Evolutionary conservation across 1,140 invertebrate species (phyloP), one percentile per base, ranked within the genome.

Genomic region (Zaprionus lachaisei): DNA sequence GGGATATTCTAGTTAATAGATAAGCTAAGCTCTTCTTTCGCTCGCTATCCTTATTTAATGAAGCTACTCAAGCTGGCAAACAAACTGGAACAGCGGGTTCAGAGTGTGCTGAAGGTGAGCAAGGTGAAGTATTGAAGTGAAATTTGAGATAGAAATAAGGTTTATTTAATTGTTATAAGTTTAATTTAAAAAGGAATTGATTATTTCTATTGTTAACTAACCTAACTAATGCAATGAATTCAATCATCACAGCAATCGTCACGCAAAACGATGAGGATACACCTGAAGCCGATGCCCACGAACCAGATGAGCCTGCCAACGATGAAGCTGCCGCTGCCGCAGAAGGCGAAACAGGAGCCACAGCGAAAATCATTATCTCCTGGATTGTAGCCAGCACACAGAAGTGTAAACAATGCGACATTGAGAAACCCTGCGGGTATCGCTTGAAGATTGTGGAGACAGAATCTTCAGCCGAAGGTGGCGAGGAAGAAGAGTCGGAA

Each of bases 391-490:
- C 77, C 24, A 80, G 69, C 26, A 68, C 56, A 9, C 71, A 91
- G n/a, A 85, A 81, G 20, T 93, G 92, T 65, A 54, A 54, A 9
- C 87, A 85, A 70, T 93, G 92, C 41, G 81, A 69, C 6, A 67
- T 54, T 17, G 77, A 82, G 9, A 93, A 92, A 68, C 38, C 12
- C 12, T 93, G 92, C 34, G 84, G 87, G 2, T 93, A 84, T 65
- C 83, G 91, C 9, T 91, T 55, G 31, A 93, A 85, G 66, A 78
- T 64, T 31, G 65, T 44, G 24, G 89, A 82, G 28, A 72, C 14
- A 5, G 61, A 74, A 0, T 31, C 26, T 1, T 31, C 26, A 1
- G 61, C 54, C 1, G 70, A 80, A 2, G 34, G 49, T 3, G 51
- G n/a, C 15, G 72, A 58, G 17, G 67, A 69, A 38, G 70, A 17